A percentile compares a stretch with the other conserved stretches of the same genome.
These are phyloP conservation scores for Aphidius ervi DNA, from an alignment of 1,140 invertebrate species.

Conservation along the genomic window DNA sequence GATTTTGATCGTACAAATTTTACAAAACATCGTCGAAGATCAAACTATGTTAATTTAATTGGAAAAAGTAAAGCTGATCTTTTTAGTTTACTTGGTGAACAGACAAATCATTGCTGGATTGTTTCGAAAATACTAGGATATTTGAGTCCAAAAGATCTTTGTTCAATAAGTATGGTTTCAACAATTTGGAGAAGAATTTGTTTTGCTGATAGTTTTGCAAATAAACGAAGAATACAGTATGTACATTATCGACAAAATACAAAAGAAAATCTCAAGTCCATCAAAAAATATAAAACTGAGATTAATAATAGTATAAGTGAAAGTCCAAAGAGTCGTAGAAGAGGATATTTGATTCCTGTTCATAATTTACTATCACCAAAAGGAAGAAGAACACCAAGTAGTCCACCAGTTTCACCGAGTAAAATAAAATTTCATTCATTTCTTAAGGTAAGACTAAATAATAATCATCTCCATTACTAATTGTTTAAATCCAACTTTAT, in stretches of 20 bases:
- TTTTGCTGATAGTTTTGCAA: constrained; percentile 34
- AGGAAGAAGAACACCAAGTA: constrained; percentile 28
- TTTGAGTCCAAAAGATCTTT: constrained; percentile 40
- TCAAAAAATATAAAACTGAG: constrained; percentile 30
- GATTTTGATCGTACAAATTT: constrained; percentile 33
- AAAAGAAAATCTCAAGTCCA: constrained; percentile 44
- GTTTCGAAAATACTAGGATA: constrained; percentile 42
- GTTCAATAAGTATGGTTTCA: constrained; percentile 45
- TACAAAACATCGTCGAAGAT: constrained; percentile 24
- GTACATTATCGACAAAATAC: constrained; percentile 38
- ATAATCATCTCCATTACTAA: background rate
- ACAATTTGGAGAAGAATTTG: constrained; percentile 43
- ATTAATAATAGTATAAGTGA: constrained; percentile 28
- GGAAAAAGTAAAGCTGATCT: constrained; percentile 40
- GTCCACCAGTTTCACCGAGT: constrained; percentile 46
- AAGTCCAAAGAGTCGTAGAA: constrained; percentile 37
- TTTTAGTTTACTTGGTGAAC: constrained; percentile 39
- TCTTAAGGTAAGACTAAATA: constrained; percentile 43
- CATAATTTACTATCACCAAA: constrained; percentile 37
- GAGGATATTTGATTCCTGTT: constrained; percentile 39
- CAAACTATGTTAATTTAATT: constrained; percentile 31
- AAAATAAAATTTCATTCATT: constrained; percentile 52
- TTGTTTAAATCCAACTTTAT: background rate
- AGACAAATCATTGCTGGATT: constrained; percentile 42
- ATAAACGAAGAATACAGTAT: constrained; percentile 36